Percentiles rank a stretch among this genome's conserved stretches.
Conservation (phyloP, 2,113 vertebrate genomes). For the Tachysurus fulvidraco region DNA sequence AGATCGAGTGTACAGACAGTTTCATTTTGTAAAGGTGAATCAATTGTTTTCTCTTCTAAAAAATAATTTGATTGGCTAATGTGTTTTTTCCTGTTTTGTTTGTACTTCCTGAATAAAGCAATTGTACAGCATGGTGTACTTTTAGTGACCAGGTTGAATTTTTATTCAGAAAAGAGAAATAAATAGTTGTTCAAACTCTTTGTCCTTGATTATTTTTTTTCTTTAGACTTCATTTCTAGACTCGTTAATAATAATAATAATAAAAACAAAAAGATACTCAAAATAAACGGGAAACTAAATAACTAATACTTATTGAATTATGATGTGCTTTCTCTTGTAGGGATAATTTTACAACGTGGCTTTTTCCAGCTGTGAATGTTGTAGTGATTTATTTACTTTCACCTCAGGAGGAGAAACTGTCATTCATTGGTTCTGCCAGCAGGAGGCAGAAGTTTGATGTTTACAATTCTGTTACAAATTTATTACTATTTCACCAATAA, state of each 20-base stretch:
- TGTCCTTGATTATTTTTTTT: background rate
- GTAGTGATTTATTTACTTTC: background rate
- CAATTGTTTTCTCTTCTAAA: slow-evolving; percentile 34
- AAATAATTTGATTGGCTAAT: slow-evolving; percentile 35
- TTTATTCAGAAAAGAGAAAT: slow-evolving; percentile 81
- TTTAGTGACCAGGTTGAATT: slow-evolving; percentile 69
- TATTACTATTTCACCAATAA: background rate
- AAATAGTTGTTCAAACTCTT: slow-evolving; percentile 79
- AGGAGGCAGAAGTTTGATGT: background rate
- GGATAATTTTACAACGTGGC: too few species aligned
- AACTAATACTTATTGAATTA: too few species aligned
- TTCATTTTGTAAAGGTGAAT: slow-evolving; percentile 29
- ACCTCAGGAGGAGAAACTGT: background rate
- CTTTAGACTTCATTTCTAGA: background rate
- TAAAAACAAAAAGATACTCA: too few species aligned
- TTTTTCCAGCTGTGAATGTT: background rate
- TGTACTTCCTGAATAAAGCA: slow-evolving; percentile 57
- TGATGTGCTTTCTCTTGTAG: too few species aligned
- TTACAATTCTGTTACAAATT: background rate
- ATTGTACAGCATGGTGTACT: slow-evolving; percentile 65
- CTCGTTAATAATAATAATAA: too few species aligned
- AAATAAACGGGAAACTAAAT: too few species aligned
- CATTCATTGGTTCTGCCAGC: background rate
- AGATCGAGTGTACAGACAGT: slow-evolving; percentile 49
- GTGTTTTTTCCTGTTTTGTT: background rate